phyloP scores from a whole-genome alignment of 2,888 invertebrate genomes.

The Frankliniella intonsa region DNA sequence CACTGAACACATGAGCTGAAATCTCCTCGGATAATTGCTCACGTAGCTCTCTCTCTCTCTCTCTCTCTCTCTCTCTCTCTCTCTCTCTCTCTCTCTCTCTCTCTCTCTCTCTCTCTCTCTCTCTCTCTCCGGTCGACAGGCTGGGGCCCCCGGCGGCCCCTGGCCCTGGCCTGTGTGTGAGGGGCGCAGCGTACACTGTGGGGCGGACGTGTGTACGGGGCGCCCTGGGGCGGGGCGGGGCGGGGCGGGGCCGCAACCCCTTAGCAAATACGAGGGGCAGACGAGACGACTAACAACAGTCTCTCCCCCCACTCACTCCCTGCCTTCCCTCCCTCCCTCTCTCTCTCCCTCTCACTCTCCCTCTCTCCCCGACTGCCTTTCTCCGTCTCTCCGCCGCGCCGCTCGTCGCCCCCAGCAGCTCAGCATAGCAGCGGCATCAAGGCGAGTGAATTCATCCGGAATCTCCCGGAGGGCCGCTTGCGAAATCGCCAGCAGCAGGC shows the following conservation, averaged over 20 bases:
- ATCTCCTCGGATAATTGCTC: constrained; percentile 24
- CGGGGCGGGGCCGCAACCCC: neutral
- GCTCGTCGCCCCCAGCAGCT: constrained; percentile 6
- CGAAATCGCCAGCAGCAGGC: neutral
- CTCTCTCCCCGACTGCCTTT: neutral
- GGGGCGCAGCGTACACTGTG: too few species aligned
- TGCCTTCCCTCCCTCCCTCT: neutral
- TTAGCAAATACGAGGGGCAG: constrained; percentile 1
- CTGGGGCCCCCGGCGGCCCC: neutral
- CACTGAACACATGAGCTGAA: constrained; percentile 18
- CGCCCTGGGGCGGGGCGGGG: neutral
- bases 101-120: too few species aligned
- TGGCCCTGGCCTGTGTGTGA: neutral
- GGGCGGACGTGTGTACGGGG: neutral
- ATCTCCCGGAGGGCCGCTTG: neutral
- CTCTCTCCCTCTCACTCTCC: neutral
- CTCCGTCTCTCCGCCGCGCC: neutral
- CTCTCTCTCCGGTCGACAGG: too few species aligned
- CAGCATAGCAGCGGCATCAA: constrained; percentile 9
- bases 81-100: too few species aligned
- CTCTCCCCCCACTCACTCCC: neutral
- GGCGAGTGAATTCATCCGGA: constrained; percentile 10
- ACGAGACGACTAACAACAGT: constrained; percentile 14
- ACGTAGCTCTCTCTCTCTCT: neutral
- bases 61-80: too few species aligned